Evolutionary conservation across 1,140 invertebrate species (phyloP), one percentile per base, ranked within the genome.

Genomic region (Chironomus tepperi): DNA sequence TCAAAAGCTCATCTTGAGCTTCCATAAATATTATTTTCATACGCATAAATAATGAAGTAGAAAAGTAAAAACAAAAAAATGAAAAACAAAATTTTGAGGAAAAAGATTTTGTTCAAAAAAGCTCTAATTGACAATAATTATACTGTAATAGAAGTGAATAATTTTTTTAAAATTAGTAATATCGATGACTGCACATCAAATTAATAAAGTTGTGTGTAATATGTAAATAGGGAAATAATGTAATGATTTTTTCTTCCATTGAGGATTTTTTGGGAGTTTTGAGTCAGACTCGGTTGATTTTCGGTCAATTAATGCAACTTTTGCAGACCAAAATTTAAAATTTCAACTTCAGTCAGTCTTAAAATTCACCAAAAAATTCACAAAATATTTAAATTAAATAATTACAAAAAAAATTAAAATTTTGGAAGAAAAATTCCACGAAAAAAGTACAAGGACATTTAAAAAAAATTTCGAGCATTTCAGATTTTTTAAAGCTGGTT

Each of bases 141-240:
- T 9, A 70, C 65, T 70, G 65, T 70, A 70, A 70, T 70, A 57
- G 47, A 57, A 57, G n/a, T 57, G 47, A 57, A 57, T 57, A 57
- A 57, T 57, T 57, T 57, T 47, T 57, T 57, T 12, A 34, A 34
- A 34, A 57, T 73, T 74, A 79, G 79, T 6, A 78, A 79, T n/a
- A 78, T 77, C 2, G 77, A 77, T 15, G 80, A 77, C 24, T 34
- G 24, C 24, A 34, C 24, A 34, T 34, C 24, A 34, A 34, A 34
- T 34, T 34, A 34, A 34, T 34, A 34, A 2, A 2, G 24, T 34
- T 34, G 24, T 34, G 24, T 34, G 1, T 2, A 34, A 34, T 34
- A 5, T 34, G 24, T 34, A 34, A 34, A 34, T 34, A 34, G 24
- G 24, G 24, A 34, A 34, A 34, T 34, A 34, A 34, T 34, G 24